phyloP scores from a whole-genome alignment of 2,888 invertebrate genomes.

The Nomada goodeniana region DNA sequence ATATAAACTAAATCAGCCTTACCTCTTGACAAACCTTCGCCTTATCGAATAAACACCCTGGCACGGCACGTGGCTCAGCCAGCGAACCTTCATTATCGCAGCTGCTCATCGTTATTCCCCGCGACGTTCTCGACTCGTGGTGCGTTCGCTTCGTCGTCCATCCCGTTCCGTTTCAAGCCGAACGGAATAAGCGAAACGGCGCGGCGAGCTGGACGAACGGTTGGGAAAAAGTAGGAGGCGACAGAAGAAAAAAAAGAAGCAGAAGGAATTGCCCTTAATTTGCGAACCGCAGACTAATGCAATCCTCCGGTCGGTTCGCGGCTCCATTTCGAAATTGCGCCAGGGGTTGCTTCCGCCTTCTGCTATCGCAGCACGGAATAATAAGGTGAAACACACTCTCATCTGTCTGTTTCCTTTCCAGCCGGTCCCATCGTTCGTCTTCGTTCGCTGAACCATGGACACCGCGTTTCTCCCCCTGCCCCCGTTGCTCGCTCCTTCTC shows the following conservation, averaged over 20 bases:
- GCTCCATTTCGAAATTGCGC: slow-evolving; percentile 72
- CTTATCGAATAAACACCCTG: slow-evolving; percentile 1
- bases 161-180: slow-evolving; percentile 52
- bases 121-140: background rate
- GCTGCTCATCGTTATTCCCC: slow-evolving; percentile 47
- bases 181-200: slow-evolving; percentile 4
- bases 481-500: background rate
- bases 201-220: too few species aligned
- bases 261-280: slow-evolving; percentile 66
- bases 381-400: slow-evolving; percentile 54
- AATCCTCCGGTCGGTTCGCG: slow-evolving; percentile 56
- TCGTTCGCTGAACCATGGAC: background rate
- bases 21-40: background rate
- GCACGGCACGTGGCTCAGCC: background rate
- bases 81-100: slow-evolving; percentile 33
- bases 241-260: background rate
- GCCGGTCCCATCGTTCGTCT: slow-evolving; percentile 21
- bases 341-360: slow-evolving; percentile 51
- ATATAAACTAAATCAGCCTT: background rate
- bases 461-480: background rate
- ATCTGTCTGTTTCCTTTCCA: background rate
- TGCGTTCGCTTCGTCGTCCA: slow-evolving; percentile 10
- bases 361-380: slow-evolving; percentile 37
- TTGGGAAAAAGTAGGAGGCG: background rate
- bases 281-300: slow-evolving; percentile 60